Conservation (phyloP, 2,888 invertebrate genomes). For the Amphipyra tragopoginis region DNA sequence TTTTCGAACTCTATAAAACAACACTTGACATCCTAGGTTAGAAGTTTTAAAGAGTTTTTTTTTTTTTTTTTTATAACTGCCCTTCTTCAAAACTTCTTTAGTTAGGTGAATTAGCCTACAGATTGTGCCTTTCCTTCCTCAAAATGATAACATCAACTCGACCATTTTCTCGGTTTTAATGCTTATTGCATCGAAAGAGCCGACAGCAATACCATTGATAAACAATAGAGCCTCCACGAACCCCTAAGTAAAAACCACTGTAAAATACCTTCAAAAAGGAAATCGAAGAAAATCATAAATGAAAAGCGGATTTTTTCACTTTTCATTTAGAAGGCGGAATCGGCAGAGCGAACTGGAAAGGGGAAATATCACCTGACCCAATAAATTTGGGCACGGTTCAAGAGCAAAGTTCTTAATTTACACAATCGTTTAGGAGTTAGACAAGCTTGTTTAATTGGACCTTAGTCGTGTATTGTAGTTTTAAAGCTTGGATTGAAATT, state of each 20-base stretch:
- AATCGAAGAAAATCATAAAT: slow-evolving; percentile 36
- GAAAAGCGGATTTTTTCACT: slow-evolving; percentile 14
- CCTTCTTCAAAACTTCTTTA: too few relatives aligned
- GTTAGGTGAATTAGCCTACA: too few relatives aligned
- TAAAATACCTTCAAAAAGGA: slow-evolving; percentile 8
- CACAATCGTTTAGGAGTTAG: slow-evolving; percentile 38
- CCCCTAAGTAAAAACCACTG: slow-evolving; percentile 38
- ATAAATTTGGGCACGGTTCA: slow-evolving; percentile 24
- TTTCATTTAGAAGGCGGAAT: slow-evolving; percentile 11
- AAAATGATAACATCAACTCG: too few relatives aligned
- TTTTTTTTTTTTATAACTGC: too few relatives aligned
- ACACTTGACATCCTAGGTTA: too few relatives aligned
- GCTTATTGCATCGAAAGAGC: too few relatives aligned
- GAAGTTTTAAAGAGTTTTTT: too few relatives aligned
- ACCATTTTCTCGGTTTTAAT: too few relatives aligned
- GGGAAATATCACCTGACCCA: slow-evolving; percentile 20
- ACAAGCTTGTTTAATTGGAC: slow-evolving; percentile 47
- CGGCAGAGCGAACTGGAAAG: not conserved
- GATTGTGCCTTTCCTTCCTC: too few relatives aligned
- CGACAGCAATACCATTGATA: too few relatives aligned
- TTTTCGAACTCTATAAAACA: too few relatives aligned
- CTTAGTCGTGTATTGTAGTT: slow-evolving; percentile 14
- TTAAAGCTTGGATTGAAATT: not conserved
- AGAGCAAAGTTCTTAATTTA: slow-evolving; percentile 53
- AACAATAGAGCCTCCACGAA: not conserved